A percentile compares a stretch with the other conserved stretches of the same genome.
Evolutionary conservation across 2,888 invertebrate species (phyloP).

Genomic region (Ornithoptera priamus): DNA sequence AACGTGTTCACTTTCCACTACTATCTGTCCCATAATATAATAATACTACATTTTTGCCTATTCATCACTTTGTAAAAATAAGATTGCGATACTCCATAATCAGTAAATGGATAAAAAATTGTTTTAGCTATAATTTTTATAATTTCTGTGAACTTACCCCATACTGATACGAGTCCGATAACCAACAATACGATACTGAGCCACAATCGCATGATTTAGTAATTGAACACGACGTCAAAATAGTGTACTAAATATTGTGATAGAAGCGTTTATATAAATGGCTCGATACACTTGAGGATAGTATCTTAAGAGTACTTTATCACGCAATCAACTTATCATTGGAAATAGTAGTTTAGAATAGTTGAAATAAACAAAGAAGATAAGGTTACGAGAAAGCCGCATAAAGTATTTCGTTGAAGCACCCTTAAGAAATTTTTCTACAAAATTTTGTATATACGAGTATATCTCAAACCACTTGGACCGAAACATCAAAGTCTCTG

Average conservation of each 20-base stretch:
- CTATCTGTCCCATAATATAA: no score
- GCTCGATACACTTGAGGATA: slow-evolving; percentile 16
- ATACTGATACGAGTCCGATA: slow-evolving; percentile 7
- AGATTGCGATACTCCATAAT: not conserved
- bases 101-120: not conserved
- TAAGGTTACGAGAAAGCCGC: slow-evolving; percentile 8
- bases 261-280: slow-evolving; percentile 22
- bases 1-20: no score
- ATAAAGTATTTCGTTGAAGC: not conserved
- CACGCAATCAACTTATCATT: slow-evolving; percentile 10
- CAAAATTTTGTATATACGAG: no score
- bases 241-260: not conserved
- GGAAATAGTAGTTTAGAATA: slow-evolving; percentile 9
- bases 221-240: not conserved
- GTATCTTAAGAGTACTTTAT: slow-evolving; percentile 12
- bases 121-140: not conserved
- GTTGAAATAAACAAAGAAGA: slow-evolving; percentile 9
- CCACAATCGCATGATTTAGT: slow-evolving; percentile 13
- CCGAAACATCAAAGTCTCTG: no score
- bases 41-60: no score
- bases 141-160: slow-evolving; percentile 9
- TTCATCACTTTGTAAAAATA: not conserved
- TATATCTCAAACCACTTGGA: no score
- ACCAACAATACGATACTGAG: not conserved
- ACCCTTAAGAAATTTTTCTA: no score